phyloP scores from a whole-genome alignment of 2,888 invertebrate genomes.

The Tridacna crocea region DNA sequence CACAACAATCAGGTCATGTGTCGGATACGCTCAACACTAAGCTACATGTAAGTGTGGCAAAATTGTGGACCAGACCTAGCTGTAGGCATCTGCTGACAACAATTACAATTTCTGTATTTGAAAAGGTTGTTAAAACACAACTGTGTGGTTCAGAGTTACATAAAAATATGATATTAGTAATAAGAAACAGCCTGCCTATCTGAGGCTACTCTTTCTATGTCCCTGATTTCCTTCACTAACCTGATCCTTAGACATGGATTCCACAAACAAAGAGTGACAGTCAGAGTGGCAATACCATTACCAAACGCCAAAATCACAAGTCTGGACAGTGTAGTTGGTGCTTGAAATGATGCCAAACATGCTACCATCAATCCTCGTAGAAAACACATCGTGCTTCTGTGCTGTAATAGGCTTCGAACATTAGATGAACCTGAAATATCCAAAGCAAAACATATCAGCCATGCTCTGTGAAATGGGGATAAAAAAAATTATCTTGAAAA shows the following conservation, averaged over 20 bases:
- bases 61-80: too few relatives aligned
- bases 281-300: constrained; percentile 77
- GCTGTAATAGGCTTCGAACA: constrained; percentile 14
- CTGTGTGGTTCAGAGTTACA: too few relatives aligned
- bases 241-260: constrained; percentile 72
- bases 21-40: too few relatives aligned
- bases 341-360: constrained; percentile 82
- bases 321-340: constrained; percentile 77
- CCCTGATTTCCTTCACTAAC: constrained; percentile 56
- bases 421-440: constrained; percentile 14
- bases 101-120: too few relatives aligned
- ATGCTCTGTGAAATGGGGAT: too few relatives aligned
- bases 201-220: neutral
- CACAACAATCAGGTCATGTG: too few relatives aligned
- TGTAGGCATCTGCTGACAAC: too few relatives aligned
- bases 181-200: too few relatives aligned
- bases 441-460: too few relatives aligned
- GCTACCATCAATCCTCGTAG: constrained; percentile 75
- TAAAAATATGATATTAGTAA: too few relatives aligned
- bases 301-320: constrained; percentile 80
- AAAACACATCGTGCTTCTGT: constrained; percentile 38
- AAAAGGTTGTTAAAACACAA: too few relatives aligned
- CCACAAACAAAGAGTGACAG: constrained; percentile 79
- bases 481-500: neutral
- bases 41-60: too few relatives aligned